Percentiles rank a stretch among this genome's conserved stretches.
These are phyloP conservation scores for Papilio elwesi DNA, from an alignment of 2,888 invertebrate species.

Conservation along the genomic window DNA sequence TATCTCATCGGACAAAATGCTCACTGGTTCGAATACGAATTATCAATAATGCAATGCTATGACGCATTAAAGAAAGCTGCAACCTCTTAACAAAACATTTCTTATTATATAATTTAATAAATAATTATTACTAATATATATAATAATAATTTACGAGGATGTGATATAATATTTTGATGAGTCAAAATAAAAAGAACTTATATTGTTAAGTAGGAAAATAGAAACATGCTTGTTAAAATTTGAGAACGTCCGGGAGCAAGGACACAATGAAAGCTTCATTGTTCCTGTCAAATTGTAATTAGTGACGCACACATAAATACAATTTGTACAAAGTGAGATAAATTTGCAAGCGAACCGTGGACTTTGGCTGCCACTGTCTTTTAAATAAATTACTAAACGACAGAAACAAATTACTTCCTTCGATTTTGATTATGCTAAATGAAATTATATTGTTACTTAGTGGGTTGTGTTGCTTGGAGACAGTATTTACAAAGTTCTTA, in stretches of 20 bases:
- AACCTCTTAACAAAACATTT: too few species aligned
- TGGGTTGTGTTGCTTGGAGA: conserved; percentile 19
- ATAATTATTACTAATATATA: too few species aligned
- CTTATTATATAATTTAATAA: too few species aligned
- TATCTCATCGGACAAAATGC: too few species aligned
- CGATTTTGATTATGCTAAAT: conserved; percentile 31
- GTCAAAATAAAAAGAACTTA: too few species aligned
- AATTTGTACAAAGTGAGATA: conserved; percentile 31
- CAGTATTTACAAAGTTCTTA: neutral
- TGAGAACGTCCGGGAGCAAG: neutral
- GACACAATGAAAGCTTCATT: conserved; percentile 18
- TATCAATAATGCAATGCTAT: too few species aligned
- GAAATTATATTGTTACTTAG: conserved; percentile 26
- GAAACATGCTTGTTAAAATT: too few species aligned
- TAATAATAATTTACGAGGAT: too few species aligned
- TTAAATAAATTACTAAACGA: conserved; percentile 30
- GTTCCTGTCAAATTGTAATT: conserved; percentile 25
- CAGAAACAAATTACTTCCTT: conserved; percentile 33
- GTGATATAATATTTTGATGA: too few species aligned
- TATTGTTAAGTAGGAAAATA: too few species aligned
- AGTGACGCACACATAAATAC: conserved; percentile 26
- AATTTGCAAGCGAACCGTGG: conserved; percentile 17
- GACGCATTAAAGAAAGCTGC: too few species aligned
- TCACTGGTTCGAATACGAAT: too few species aligned
- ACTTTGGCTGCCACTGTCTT: conserved; percentile 26